These are phyloP conservation scores for Rutpela maculata DNA, from an alignment of 2,888 invertebrate species.

Conservation along the genomic window DNA sequence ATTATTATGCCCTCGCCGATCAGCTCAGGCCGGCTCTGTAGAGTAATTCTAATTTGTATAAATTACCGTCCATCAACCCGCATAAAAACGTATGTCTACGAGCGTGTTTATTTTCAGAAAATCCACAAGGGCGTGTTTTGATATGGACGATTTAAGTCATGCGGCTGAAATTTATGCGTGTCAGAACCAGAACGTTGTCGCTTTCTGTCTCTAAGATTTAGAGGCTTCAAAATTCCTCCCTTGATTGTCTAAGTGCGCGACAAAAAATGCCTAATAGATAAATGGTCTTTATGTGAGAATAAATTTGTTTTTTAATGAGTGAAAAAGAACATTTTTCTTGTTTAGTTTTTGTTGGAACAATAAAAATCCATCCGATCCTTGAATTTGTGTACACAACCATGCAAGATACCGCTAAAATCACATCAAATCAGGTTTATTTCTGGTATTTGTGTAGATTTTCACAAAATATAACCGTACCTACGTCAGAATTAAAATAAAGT, in stretches of 20 bases:
- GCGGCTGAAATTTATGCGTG: conserved; percentile 28
- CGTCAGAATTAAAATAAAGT: background rate
- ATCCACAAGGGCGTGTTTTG: conserved; percentile 37
- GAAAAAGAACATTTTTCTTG: conserved; percentile 5
- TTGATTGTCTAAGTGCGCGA: conserved; percentile 9
- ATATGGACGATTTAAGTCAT: conserved; percentile 35
- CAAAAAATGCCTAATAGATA: conserved; percentile 17
- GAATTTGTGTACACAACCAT: background rate
- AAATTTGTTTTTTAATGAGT: conserved; percentile 28
- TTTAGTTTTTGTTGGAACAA: conserved; percentile 5
- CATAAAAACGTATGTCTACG: conserved; percentile 11
- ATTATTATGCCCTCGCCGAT: background rate
- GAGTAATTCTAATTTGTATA: conserved; percentile 24
- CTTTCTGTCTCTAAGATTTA: conserved; percentile 35
- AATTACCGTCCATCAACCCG: conserved; percentile 27
- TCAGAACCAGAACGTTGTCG: conserved; percentile 3
- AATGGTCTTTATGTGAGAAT: conserved; percentile 19
- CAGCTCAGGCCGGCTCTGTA: background rate
- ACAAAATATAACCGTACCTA: no score
- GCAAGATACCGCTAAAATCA: no score
- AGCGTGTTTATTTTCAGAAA: conserved; percentile 37
- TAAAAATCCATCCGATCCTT: background rate
- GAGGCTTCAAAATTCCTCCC: conserved; percentile 24
- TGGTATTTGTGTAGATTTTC: no score
- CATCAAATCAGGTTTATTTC: no score